A percentile compares a stretch with the other conserved stretches of the same genome.
Evolutionary conservation across 2,888 invertebrate species (phyloP).

Genomic region (Orgyia antiqua): DNA sequence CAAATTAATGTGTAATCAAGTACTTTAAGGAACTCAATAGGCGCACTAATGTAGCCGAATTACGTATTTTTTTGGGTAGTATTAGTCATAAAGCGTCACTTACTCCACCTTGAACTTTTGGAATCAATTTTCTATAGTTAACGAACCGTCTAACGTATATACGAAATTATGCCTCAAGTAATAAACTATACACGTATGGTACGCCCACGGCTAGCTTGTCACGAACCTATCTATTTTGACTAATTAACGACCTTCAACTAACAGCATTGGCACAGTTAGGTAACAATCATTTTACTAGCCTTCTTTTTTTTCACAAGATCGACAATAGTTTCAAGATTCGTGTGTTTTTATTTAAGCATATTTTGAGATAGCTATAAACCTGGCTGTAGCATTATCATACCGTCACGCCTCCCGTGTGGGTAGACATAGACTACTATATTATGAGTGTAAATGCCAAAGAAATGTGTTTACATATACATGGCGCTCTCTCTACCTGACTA

Average conservation of each 20-base stretch:
- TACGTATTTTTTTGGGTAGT: not conserved
- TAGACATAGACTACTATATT: no score
- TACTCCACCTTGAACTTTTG: conserved; percentile 16
- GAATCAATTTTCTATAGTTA: not conserved
- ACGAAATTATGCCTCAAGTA: conserved; percentile 8
- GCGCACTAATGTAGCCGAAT: not conserved
- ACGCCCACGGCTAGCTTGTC: conserved; percentile 23
- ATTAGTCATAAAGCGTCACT: conserved; percentile 7
- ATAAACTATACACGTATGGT: conserved; percentile 16
- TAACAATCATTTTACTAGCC: conserved; percentile 18
- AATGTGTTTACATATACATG: no score
- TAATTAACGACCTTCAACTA: conserved; percentile 36
- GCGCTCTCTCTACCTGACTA: no score
- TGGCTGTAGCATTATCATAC: no score
- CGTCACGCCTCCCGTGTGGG: no score
- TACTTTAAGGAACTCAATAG: no score
- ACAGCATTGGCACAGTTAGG: conserved; percentile 26
- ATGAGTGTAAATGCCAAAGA: no score
- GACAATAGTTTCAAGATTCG: no score
- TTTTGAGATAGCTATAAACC: no score
- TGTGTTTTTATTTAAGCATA: no score
- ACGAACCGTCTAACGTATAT: conserved; percentile 4
- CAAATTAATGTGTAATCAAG: no score
- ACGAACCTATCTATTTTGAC: conserved; percentile 31
- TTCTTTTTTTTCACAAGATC: no score